These are phyloP conservation scores for Ophion ellenae DNA, from an alignment of 2,888 invertebrate genomes.

Conservation along the genomic window DNA sequence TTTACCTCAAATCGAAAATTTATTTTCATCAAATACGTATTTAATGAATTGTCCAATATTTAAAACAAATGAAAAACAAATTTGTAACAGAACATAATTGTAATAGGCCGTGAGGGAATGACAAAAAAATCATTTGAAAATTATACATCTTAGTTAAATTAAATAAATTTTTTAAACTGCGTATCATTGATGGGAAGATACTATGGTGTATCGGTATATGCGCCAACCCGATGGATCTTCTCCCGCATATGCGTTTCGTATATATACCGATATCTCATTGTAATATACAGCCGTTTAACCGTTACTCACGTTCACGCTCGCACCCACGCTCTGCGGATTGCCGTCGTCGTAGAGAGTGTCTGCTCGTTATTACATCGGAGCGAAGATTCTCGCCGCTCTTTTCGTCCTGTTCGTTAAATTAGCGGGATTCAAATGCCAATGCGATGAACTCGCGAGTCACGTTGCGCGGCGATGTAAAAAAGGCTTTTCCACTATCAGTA, in stretches of 20 bases:
- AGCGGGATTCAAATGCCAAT: slow-evolving; percentile 21
- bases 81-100: too few species aligned
- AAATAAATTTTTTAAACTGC: neutral
- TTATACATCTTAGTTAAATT: too few species aligned
- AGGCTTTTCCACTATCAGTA: neutral
- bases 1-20: too few species aligned
- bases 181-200: neutral
- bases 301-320: slow-evolving; percentile 59
- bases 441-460: neutral
- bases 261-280: slow-evolving; percentile 14
- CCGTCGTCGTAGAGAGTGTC: slow-evolving; percentile 21
- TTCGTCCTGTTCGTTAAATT: slow-evolving; percentile 39
- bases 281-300: slow-evolving; percentile 54
- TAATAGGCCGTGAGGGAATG: too few species aligned
- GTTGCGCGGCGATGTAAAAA: neutral
- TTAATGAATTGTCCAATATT: too few species aligned
- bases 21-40: too few species aligned
- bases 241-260: slow-evolving; percentile 47
- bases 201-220: slow-evolving; percentile 14
- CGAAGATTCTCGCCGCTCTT: slow-evolving; percentile 42
- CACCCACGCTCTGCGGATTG: slow-evolving; percentile 47
- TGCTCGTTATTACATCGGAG: slow-evolving; percentile 46
- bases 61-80: too few species aligned
- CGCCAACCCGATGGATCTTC: slow-evolving; percentile 51
- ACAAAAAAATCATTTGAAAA: too few species aligned